Evolutionary conservation across 64 coral and sea anemone genomes (phyloP).

Genomic region (Catalaphyllia jardinei): DNA sequence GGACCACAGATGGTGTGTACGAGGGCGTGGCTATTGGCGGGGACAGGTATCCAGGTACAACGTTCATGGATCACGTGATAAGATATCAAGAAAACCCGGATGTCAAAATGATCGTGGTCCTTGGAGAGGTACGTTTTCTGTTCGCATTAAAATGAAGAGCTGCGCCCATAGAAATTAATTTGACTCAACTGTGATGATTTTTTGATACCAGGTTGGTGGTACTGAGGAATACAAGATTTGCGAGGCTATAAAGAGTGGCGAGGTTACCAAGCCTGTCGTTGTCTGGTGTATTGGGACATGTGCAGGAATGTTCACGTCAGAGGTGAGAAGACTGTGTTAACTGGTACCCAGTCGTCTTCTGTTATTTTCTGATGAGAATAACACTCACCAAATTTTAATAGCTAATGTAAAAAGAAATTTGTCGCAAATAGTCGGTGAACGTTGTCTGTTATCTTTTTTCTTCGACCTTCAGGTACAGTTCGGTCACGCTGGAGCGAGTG

Average conservation of each 20-base stretch:
- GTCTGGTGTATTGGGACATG: constrained; percentile 98
- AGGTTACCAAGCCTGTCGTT: constrained; percentile 85
- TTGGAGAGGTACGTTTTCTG: constrained; percentile 73
- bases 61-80: constrained; percentile 88
- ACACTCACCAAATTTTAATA: too few relatives aligned
- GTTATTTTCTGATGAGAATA: too few relatives aligned
- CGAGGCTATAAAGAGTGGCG: constrained; percentile 76
- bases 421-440: not conserved
- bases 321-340: constrained; percentile 52
- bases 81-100: constrained; percentile 91
- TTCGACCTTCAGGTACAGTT: constrained; percentile 85
- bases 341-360: too few relatives aligned
- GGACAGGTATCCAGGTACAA: constrained; percentile 98
- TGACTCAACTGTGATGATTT: not conserved
- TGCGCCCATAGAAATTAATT: not conserved
- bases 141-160: not conserved
- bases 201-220: constrained; percentile 71
- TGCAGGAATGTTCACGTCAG: constrained; percentile 92
- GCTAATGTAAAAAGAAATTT: too few relatives aligned
- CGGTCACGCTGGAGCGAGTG: constrained; percentile 96
- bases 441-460: too few relatives aligned
- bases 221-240: constrained; percentile 94
- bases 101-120: constrained; percentile 91
- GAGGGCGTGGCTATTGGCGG: constrained; percentile 98
- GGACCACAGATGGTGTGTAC: constrained; percentile 96